Conservation (phyloP, 1,140 invertebrate species). For the Aplysia californica region DNA sequence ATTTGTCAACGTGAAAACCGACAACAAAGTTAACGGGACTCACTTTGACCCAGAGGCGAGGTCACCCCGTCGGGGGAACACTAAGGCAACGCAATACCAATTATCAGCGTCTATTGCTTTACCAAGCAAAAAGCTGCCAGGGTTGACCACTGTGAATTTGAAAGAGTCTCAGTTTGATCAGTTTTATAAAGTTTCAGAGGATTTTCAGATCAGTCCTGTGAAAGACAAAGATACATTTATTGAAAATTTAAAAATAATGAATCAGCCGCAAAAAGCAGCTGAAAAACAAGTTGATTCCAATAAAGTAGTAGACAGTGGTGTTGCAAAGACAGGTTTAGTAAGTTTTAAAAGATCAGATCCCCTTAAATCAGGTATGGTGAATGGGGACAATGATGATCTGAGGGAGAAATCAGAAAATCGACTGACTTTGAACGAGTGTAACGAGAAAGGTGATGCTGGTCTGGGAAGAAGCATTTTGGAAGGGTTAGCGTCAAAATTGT, state of each 20-base stretch:
- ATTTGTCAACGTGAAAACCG: background rate
- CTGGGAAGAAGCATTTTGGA: too few species aligned
- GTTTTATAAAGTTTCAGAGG: too few species aligned
- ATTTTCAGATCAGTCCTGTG: too few species aligned
- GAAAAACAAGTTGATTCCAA: background rate
- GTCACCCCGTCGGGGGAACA: background rate
- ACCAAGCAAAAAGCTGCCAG: too few species aligned
- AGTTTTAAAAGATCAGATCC: too few species aligned
- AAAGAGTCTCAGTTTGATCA: too few species aligned
- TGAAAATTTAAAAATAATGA: constrained; percentile 24
- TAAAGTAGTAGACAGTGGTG: background rate
- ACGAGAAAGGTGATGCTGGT: background rate
- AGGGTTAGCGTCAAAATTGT: too few species aligned
- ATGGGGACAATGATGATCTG: constrained; percentile 13
- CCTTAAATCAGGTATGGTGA: constrained; percentile 25
- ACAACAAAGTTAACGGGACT: background rate
- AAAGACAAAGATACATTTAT: too few species aligned
- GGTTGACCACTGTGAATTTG: too few species aligned
- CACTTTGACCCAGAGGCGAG: background rate
- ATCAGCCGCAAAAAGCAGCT: constrained; percentile 12
- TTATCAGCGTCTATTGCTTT: too few species aligned
- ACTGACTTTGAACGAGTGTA: background rate
- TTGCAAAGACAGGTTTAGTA: too few species aligned
- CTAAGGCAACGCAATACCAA: too few species aligned
- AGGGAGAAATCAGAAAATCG: background rate